Evolutionary conservation across 2,113 vertebrate genomes (phyloP), one percentile per base, ranked within the genome.

Genomic region (Heterotis niloticus): DNA sequence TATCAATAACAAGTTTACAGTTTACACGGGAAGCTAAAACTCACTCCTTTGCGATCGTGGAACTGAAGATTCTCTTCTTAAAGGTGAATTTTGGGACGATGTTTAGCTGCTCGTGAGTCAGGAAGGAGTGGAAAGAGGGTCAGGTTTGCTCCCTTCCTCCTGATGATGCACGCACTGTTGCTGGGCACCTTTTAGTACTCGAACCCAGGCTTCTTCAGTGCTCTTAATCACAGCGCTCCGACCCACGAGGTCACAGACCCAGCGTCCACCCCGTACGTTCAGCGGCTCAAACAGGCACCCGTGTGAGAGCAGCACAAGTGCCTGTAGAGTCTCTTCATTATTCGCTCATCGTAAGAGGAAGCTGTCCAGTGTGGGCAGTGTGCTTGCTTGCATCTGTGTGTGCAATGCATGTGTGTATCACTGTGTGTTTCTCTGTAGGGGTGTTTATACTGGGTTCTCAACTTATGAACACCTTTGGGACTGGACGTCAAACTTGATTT

Each of bases 341-440:
- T 44, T 44, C 34, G 3, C 34, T 44, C 34, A 44, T 44, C 34
- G 7, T 44, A 44, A 44, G 34, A 44, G 34, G 34, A 44, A 44
- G 34, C 34, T 44, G 34, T 44, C 34, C 44, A 79, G 77, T 79
- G 51, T 81, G 74, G 81, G n/a, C n/a, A n/a, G 75, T 82, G 77
- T 24, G 57, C 78, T 56, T 62, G 44, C 29, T 17, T 60, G 67
- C 51, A 44, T 64, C 28, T 74, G 9, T 78, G 26, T 60, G 60
- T 34, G 56, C 72, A 54, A 5, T 24, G 72, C n/a, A n/a, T n/a
- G n/a, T n/a, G n/a, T n/a, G n/a, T n/a, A n/a, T 44, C 34, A 44
- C 34, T 44, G 34, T 44, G 2, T 44, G 34, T 44, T 44, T 44
- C 34, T 44, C 34, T 44, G 3, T 44, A 4, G 34, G 34, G 34